Evolutionary conservation across 1,140 invertebrate genomes (phyloP).

Genomic region (Goniozus legneri): DNA sequence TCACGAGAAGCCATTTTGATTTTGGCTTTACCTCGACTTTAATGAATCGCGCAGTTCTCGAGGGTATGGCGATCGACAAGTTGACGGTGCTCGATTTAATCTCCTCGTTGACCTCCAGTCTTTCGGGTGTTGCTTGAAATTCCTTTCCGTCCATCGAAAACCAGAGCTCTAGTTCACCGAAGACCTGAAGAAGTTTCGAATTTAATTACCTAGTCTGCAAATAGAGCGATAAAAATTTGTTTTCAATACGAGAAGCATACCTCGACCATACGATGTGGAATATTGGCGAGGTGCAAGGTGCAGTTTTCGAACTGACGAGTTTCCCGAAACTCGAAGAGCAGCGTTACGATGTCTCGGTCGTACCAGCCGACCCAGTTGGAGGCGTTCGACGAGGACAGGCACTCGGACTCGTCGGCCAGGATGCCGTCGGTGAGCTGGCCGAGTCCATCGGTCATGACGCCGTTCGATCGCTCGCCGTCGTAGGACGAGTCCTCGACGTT

Average conservation of each 20-base stretch:
- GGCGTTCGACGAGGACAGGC: constrained; percentile 22
- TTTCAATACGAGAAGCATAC: no score
- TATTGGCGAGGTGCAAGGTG: constrained; percentile 74
- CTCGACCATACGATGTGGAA: constrained; percentile 69
- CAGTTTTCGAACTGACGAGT: constrained; percentile 72
- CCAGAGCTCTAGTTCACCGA: constrained; percentile 66
- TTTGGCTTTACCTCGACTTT: constrained; percentile 76
- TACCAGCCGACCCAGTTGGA: constrained; percentile 83
- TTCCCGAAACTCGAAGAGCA: constrained; percentile 77
- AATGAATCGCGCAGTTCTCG: constrained; percentile 72
- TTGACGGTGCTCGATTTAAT: constrained; percentile 63
- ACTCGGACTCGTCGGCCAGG: constrained; percentile 37
- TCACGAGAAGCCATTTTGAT: constrained; percentile 84
- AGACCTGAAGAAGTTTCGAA: no score
- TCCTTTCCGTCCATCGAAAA: constrained; percentile 77
- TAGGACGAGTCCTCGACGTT: constrained; percentile 88
- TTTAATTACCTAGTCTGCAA: no score
- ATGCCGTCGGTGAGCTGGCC: constrained; percentile 77
- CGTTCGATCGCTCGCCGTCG: constrained; percentile 74
- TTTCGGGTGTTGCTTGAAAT: constrained; percentile 60
- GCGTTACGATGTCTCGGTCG: constrained; percentile 63
- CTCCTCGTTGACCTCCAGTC: constrained; percentile 44
- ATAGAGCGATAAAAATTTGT: no score
- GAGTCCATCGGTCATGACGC: constrained; percentile 66
- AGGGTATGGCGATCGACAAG: constrained; percentile 70